A percentile compares a stretch with the other conserved stretches of the same genome.
These are phyloP conservation scores for Acanthis flammea DNA, from an alignment of 2,797 vertebrate genomes.

Conservation along the genomic window DNA sequence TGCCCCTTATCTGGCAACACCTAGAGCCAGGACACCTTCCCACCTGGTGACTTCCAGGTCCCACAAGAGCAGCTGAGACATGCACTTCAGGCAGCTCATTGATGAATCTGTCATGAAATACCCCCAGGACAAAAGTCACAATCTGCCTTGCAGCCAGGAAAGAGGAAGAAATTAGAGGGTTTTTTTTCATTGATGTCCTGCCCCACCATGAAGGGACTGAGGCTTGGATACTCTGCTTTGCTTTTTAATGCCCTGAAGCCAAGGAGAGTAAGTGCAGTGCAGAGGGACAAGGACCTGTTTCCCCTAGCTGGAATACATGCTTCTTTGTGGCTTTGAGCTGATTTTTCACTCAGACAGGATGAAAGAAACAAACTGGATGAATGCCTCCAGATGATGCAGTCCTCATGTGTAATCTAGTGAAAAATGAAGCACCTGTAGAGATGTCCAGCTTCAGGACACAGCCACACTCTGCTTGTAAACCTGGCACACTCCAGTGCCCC, in stretches of 20 bases:
- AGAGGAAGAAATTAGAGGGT: not conserved
- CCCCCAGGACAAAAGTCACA: not conserved
- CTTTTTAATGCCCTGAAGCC: not conserved
- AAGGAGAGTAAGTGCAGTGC: not conserved
- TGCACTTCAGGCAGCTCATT: not conserved
- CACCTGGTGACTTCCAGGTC: not conserved
- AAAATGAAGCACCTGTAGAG: not conserved
- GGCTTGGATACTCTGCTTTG: not conserved
- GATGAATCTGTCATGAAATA: not conserved
- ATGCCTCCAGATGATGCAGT: not conserved
- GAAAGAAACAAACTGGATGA: not conserved
- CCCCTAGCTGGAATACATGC: not conserved
- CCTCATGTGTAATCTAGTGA: not conserved
- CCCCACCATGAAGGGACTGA: not conserved
- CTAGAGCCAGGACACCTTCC: not conserved
- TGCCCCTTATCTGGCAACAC: not conserved
- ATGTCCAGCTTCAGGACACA: not conserved
- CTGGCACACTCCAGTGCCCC: not conserved
- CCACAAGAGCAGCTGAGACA: not conserved
- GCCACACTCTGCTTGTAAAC: not conserved
- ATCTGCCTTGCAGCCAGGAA: not conserved
- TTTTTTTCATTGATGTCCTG: not conserved
- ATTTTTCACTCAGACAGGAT: not conserved
- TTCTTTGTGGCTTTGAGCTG: not conserved
- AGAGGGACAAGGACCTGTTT: not conserved